These are phyloP conservation scores for Drosophila tsacasi DNA, from an alignment of 1,140 invertebrate species.

Conservation along the genomic window DNA sequence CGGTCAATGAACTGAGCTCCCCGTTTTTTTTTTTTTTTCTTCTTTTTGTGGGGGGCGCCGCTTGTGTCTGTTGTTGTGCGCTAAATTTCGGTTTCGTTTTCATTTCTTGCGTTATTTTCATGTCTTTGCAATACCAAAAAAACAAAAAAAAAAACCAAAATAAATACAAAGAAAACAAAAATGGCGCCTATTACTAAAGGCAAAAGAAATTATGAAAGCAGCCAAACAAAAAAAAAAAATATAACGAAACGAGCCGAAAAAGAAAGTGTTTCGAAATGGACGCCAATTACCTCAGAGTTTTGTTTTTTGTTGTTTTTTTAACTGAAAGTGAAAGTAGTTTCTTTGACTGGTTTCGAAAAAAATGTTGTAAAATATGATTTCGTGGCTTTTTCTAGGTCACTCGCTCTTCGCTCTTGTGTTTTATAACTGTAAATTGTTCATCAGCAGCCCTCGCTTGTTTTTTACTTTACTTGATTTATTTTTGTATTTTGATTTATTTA, in stretches of 20 bases:
- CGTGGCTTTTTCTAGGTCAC: constrained; percentile 72
- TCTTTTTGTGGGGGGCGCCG: constrained; percentile 52
- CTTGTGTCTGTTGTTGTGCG: constrained; percentile 53
- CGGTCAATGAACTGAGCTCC: constrained; percentile 78
- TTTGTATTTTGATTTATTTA: constrained; percentile 19
- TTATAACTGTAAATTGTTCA: constrained; percentile 74
- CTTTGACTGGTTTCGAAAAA: constrained; percentile 22
- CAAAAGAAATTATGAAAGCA: too few relatives aligned
- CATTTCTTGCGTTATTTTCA: constrained; percentile 83
- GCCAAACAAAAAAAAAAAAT: too few relatives aligned
- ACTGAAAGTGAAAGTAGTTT: constrained; percentile 70
- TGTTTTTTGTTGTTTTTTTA: constrained; percentile 4
- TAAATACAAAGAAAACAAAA: constrained; percentile 15
- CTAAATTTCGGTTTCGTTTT: constrained; percentile 83
- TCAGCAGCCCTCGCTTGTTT: constrained; percentile 30
- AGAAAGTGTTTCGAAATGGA: constrained; percentile 82
- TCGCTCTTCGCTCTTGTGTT: constrained; percentile 35
- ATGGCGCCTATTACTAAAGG: too few relatives aligned
- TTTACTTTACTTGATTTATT: constrained; percentile 7
- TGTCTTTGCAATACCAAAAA: constrained; percentile 77
- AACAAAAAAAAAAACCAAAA: neutral
- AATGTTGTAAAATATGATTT: constrained; percentile 44
- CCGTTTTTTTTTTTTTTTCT: constrained; percentile 45
- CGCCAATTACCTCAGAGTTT: constrained; percentile 39
- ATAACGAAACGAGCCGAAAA: constrained; percentile 45